These are phyloP conservation scores for Holacanthella duospinosa DNA, from an alignment of 2,888 invertebrate genomes.

Conservation along the genomic window DNA sequence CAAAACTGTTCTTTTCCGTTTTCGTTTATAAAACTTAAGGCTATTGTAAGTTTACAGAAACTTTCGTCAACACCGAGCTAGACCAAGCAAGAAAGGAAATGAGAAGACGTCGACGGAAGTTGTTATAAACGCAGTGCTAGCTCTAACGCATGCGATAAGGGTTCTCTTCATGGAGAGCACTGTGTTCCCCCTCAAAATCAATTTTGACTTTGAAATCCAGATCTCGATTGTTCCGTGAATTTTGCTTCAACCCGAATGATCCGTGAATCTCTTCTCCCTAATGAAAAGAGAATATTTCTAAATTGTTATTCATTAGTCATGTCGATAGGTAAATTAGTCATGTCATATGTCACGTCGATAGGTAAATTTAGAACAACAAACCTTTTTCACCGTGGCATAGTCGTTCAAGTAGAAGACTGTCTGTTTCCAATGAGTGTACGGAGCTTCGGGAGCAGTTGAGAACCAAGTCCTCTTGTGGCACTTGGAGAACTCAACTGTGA, in stretches of 20 bases:
- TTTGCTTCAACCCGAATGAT: conserved; percentile 85
- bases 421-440: conserved; percentile 99
- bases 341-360: too few relatives aligned
- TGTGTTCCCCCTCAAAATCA: conserved; percentile 81
- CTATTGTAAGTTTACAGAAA: not conserved
- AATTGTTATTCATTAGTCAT: not conserved
- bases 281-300: not conserved
- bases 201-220: conserved; percentile 89
- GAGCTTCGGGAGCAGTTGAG: conserved; percentile 94
- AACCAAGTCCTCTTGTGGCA: conserved; percentile 97
- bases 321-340: too few relatives aligned
- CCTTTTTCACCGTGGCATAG: conserved; percentile 88
- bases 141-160: conserved; percentile 80
- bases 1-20: not conserved
- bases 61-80: not conserved
- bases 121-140: not conserved
- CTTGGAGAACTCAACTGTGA: conserved; percentile 98
- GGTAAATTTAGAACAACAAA: too few relatives aligned
- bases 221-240: conserved; percentile 91
- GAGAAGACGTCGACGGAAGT: not conserved
- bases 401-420: conserved; percentile 97
- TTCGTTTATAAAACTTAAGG: not conserved
- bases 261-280: conserved; percentile 75
- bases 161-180: conserved; percentile 72
- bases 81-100: not conserved